A percentile compares a stretch with the other conserved stretches of the same genome.
Evolutionary conservation across 2,888 invertebrate genomes (phyloP).

Genomic region (Drosophila setosimentum): DNA sequence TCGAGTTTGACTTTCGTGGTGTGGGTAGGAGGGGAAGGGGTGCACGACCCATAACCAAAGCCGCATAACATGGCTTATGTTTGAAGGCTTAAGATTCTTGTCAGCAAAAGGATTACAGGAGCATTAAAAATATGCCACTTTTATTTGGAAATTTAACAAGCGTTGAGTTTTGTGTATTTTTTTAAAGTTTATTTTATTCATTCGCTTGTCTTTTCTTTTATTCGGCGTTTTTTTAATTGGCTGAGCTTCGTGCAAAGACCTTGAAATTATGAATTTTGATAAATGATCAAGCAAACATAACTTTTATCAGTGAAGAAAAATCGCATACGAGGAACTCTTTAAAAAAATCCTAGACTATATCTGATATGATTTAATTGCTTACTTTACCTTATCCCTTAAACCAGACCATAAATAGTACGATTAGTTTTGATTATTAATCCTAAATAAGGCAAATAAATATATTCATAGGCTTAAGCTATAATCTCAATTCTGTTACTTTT

Average conservation of each 20-base stretch:
- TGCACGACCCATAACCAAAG: constrained; percentile 4
- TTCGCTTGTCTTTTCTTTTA: constrained; percentile 9
- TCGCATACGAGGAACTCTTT: background rate
- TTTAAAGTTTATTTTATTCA: constrained; percentile 3
- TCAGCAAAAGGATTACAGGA: constrained; percentile 79
- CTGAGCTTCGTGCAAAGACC: constrained; percentile 23
- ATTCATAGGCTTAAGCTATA: background rate
- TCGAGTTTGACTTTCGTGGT: constrained; percentile 36
- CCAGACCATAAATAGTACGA: background rate
- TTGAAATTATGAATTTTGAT: constrained; percentile 21
- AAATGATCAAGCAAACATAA: background rate
- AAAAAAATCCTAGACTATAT: background rate
- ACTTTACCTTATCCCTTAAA: background rate
- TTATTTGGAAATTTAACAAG: constrained; percentile 47
- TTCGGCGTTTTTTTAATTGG: constrained; percentile 16
- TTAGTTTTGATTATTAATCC: background rate
- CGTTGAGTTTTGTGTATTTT: constrained; percentile 33
- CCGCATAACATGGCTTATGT: constrained; percentile 24
- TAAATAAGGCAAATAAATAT: background rate
- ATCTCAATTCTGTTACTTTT: background rate
- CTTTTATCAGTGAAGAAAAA: background rate
- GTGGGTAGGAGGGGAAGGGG: background rate
- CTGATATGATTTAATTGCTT: background rate
- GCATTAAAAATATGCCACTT: constrained; percentile 67
- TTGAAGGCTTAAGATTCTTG: constrained; percentile 74